phyloP scores from a whole-genome alignment of 2,888 invertebrate genomes.

The Pristionchus entomophagus region DNA sequence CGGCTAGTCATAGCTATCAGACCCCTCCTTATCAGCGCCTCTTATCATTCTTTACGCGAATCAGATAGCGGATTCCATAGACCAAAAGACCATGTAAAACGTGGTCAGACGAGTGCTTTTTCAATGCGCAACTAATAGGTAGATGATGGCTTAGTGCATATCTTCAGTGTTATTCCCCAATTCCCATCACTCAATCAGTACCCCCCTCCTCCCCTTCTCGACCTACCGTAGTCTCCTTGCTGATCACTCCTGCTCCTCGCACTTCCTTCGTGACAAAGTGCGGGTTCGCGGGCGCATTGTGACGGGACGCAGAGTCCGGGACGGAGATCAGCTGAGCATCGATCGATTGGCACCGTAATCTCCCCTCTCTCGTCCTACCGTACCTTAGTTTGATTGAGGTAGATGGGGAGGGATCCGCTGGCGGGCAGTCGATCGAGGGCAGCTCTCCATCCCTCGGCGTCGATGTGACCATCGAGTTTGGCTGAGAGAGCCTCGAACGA shows the following conservation, averaged over 20 bases:
- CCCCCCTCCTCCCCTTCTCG: not conserved
- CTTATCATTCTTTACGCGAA: no score
- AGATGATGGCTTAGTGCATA: no score
- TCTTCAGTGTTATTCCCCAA: not conserved
- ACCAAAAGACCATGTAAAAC: no score
- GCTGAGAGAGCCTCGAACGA: not conserved
- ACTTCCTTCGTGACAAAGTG: constrained; percentile 43
- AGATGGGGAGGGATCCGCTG: constrained; percentile 54
- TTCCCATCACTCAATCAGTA: not conserved
- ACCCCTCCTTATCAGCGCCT: no score
- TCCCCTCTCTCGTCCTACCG: no score
- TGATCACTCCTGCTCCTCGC: not conserved
- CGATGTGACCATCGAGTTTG: constrained; percentile 33
- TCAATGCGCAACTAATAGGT: no score
- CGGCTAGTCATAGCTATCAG: no score
- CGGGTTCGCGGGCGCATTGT: constrained; percentile 42
- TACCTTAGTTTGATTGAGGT: constrained; percentile 64
- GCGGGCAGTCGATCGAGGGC: constrained; percentile 50
- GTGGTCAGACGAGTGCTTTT: no score
- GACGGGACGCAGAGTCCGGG: constrained; percentile 40
- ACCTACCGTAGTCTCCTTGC: constrained; percentile 37
- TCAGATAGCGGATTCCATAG: no score
- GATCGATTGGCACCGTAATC: no score
- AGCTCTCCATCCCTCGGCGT: constrained; percentile 51
- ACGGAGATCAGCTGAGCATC: constrained; percentile 47